Base-by-base conservation (phyloP, 2,888 invertebrate species). In the Idaea dimidiata region DNA sequence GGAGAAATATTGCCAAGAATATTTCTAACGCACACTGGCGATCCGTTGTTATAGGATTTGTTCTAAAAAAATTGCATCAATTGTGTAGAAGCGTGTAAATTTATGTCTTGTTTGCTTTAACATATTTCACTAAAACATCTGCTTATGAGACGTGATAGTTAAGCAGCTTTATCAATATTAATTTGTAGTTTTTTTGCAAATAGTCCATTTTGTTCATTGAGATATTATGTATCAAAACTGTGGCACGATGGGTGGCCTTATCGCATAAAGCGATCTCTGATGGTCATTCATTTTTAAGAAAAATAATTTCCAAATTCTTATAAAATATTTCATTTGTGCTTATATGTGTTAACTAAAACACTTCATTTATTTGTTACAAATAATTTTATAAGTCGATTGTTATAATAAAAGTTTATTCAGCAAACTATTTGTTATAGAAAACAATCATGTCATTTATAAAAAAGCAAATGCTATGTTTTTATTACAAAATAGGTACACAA, bases 1-100 rank as follows among this genome's bases (percentile, higher is more conserved):
- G 72, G 72, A 87, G 86, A 87, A 82, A 87, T 89, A 88, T 88
- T 74, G 80, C 81, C 72, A 66, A 70, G 73, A 80, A 84, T 86
- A 87, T 84, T 80, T 86, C 84, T 81, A 83, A 84, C 81, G 82
- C 78, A 81, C 78, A 80, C 76, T 80, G 83, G 77, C 82, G 80
- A 86, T 83, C 80, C 82, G 78, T 72, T 76, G 77, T 80, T 80
- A 84, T 83, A 80, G 77, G 78, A 82, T 81, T 79, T 78, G 62
- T 68, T 59, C 72, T 64, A 72, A 43, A 79, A 81, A 78, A 80
- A 67, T 62, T 54, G 58, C 64, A 43, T 43, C 64, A n/a, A 62
- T 72, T 67, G 69, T 68, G 54, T 55, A 6, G 18, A 56, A 8
- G 2, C 16, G 18, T 8, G 59, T 55, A 33, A 43, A 43, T 24